Conservation (phyloP, 2,113 vertebrate species). For the Ailurus styani region DNA sequence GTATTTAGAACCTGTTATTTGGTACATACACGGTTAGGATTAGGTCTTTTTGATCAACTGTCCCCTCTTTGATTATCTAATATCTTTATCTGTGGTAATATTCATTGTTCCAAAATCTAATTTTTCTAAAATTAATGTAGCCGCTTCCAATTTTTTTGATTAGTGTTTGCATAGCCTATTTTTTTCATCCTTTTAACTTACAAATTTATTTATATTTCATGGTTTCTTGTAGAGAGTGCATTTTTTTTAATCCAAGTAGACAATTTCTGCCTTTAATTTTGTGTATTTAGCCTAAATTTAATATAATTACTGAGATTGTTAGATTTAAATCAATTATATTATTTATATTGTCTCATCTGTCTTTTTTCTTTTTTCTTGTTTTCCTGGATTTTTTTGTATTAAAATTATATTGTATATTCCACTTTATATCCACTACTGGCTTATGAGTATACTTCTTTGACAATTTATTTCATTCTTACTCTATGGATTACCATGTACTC, state of each 20-base stretch:
- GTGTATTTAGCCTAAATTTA: neutral
- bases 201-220: neutral
- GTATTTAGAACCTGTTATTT: neutral
- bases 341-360: neutral
- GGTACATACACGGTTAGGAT: neutral
- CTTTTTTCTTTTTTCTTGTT: neutral
- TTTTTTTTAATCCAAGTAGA: neutral
- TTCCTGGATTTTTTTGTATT: neutral
- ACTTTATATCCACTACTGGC: neutral
- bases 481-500: neutral
- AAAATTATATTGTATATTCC: neutral
- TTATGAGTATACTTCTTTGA: neutral
- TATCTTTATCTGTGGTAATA: neutral
- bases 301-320: neutral
- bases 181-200: neutral
- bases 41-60: neutral
- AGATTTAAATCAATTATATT: neutral
- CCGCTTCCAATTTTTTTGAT: neutral
- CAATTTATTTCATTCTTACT: neutral
- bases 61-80: neutral
- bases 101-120: neutral
- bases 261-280: neutral
- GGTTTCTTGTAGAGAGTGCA: neutral
- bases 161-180: neutral
- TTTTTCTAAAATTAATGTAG: neutral